These are phyloP conservation scores for Dynastes maya DNA, from an alignment of 2,888 invertebrate species.

Conservation along the genomic window DNA sequence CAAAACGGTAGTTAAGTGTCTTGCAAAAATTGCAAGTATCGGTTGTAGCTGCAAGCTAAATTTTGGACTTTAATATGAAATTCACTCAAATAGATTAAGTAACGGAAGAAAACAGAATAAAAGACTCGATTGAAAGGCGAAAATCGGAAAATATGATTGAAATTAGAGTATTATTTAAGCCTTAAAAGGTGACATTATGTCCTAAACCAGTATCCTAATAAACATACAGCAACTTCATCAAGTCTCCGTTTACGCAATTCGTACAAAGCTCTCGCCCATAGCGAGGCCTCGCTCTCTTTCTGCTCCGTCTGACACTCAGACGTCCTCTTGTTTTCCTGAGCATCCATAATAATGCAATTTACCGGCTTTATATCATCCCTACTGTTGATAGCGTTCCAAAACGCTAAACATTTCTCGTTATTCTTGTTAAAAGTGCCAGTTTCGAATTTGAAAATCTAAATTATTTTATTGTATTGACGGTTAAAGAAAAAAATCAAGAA, in stretches of 20 bases:
- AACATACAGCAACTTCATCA: conserved; percentile 52
- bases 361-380: conserved; percentile 50
- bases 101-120: neutral
- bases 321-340: conserved; percentile 43
- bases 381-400: conserved; percentile 52
- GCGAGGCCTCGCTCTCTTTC: conserved; percentile 45
- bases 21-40: conserved; percentile 48
- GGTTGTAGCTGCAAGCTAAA: conserved; percentile 43
- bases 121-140: too few relatives aligned
- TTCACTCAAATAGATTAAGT: neutral
- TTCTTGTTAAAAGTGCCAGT: conserved; percentile 45
- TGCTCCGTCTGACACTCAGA: conserved; percentile 44
- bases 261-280: conserved; percentile 51
- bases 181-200: neutral
- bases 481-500: neutral
- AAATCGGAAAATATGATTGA: too few relatives aligned
- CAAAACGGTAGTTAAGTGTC: conserved; percentile 26
- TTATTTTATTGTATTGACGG: neutral
- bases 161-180: neutral
- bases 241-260: conserved; percentile 50
- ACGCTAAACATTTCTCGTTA: conserved; percentile 52
- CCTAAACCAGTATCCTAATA: too few relatives aligned
- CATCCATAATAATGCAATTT: conserved; percentile 50
- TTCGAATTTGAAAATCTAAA: conserved; percentile 53
- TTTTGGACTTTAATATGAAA: conserved; percentile 19